Percentiles rank a stretch among this genome's conserved stretches.
These are phyloP conservation scores for Hirundo rustica DNA, from an alignment of 2,797 vertebrate species.

Conservation along the genomic window DNA sequence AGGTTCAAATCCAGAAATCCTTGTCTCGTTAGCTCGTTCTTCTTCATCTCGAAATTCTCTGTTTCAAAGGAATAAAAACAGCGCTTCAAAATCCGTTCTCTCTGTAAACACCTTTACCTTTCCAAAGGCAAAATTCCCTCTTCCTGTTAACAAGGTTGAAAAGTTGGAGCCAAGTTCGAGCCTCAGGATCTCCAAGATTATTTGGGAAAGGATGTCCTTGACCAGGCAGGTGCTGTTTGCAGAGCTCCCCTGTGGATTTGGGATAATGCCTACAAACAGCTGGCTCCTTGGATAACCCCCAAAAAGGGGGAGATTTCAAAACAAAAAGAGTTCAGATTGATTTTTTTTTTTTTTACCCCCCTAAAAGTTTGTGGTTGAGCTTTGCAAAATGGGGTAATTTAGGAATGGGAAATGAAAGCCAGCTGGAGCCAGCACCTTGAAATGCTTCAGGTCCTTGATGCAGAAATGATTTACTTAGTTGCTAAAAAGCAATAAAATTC, in stretches of 20 bases:
- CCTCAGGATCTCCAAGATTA: not conserved
- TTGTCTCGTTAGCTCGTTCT: conserved; percentile 89
- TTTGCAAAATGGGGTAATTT: not conserved
- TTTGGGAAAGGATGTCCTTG: not conserved
- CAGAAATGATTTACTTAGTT: conserved; percentile 47
- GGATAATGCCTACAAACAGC: not conserved
- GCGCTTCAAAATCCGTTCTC: not conserved
- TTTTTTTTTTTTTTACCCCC: not conserved
- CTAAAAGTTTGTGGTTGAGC: not conserved
- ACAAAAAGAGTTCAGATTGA: not conserved
- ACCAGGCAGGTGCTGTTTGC: not conserved
- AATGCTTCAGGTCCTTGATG: not conserved
- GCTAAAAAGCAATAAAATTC: conserved; percentile 46
- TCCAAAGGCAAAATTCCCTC: not conserved
- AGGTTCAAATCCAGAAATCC: conserved; percentile 94
- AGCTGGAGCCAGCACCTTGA: not conserved
- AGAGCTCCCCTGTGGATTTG: not conserved
- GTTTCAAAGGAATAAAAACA: not conserved
- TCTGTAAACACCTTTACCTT: not conserved
- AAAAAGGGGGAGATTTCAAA: not conserved
- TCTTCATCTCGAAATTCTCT: conserved; percentile 96
- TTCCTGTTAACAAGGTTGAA: not conserved
- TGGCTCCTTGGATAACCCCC: not conserved
- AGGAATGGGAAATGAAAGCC: conserved; percentile 15
- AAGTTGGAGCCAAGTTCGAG: not conserved